Evolutionary conservation across 1,140 invertebrate species (phyloP), one percentile per base, ranked within the genome.

Genomic region (Drosophila kurseongensis): DNA sequence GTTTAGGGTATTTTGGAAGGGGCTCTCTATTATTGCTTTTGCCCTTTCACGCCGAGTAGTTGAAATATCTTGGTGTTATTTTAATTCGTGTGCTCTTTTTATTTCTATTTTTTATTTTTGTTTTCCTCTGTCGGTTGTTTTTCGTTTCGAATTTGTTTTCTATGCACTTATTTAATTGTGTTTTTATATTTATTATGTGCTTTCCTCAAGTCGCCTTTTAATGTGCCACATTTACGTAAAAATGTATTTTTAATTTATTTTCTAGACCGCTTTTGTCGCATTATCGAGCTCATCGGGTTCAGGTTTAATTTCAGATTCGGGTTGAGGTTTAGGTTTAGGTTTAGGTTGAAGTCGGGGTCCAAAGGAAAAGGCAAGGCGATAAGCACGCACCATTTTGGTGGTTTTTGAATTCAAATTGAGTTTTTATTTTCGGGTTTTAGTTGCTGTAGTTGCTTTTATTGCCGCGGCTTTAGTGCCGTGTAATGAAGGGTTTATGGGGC

Each of bases 211-310:
- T 60, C 78, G 67, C 72, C 79, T 83, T 76, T 86, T 74, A 76
- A 88, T 83, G 75, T 79, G 79, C 83, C 71, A 86, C 83, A 88
- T 86, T 86, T 88, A 79, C 78, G 83, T 77, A 83, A 89, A 85
- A 88, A 89, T 86, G 84, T 88, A 77, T 83, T 88, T 88, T 88
- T 88, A 88, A 88, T 88, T 88, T 83, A 88, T 88, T 88, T 88
- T 58, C 75, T 74, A 71, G 79, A 51, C 75, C 56, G 80, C 80
- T 75, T 71, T 77, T 63, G 77, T 80, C 61, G 80, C 75, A 78
- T 81, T 85, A 86, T 85, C 82, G 83, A 71, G 78, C 82, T 88
- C 78, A 85, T 82, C 75, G 75, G 68, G 59, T 48, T 74, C 66
- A 71, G 55, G 55, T 71, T 78, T 44, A 56, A 71, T 63, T 67